Conservation (phyloP, 1,140 invertebrate genomes). For the Drosophila persimilis region DNA sequence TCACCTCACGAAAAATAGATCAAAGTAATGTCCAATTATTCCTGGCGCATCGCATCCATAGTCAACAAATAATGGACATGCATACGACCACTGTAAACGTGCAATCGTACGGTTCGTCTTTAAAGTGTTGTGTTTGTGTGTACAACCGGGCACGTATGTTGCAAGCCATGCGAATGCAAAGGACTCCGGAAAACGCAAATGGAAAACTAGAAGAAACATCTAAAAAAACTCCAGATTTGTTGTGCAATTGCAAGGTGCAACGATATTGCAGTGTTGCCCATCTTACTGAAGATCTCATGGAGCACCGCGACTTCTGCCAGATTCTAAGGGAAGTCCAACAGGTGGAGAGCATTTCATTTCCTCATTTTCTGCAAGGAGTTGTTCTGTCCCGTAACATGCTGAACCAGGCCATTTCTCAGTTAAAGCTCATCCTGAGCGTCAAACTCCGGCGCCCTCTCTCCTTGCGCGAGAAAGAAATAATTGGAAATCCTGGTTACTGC, state of each 20-base stretch:
- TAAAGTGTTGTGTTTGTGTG: conserved; percentile 38
- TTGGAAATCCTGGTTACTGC: conserved; percentile 53
- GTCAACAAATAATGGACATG: too few relatives aligned
- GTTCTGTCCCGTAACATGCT: conserved; percentile 7
- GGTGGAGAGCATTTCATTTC: conserved; percentile 18
- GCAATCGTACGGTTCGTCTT: conserved; percentile 1
- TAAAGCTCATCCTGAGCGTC: conserved; percentile 35
- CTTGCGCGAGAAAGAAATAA: conserved; percentile 45
- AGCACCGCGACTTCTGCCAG: conserved; percentile 39
- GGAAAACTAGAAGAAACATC: not conserved
- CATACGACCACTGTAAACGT: too few relatives aligned
- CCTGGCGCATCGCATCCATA: too few relatives aligned
- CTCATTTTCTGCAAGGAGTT: conserved; percentile 24
- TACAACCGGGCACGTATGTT: not conserved
- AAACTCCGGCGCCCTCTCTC: conserved; percentile 36
- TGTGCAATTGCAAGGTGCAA: conserved; percentile 54
- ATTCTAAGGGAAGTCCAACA: conserved; percentile 32
- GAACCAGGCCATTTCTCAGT: conserved; percentile 39
- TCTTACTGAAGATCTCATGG: conserved; percentile 36
- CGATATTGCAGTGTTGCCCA: conserved; percentile 57
- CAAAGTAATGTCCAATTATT: too few relatives aligned
- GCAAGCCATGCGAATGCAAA: not conserved
- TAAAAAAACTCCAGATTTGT: conserved; percentile 2
- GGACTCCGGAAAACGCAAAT: not conserved
- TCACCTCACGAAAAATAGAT: too few relatives aligned